A percentile compares a stretch with the other conserved stretches of the same genome.
Conservation (phyloP, 2,888 invertebrate species). For the Ornithoptera priamus region DNA sequence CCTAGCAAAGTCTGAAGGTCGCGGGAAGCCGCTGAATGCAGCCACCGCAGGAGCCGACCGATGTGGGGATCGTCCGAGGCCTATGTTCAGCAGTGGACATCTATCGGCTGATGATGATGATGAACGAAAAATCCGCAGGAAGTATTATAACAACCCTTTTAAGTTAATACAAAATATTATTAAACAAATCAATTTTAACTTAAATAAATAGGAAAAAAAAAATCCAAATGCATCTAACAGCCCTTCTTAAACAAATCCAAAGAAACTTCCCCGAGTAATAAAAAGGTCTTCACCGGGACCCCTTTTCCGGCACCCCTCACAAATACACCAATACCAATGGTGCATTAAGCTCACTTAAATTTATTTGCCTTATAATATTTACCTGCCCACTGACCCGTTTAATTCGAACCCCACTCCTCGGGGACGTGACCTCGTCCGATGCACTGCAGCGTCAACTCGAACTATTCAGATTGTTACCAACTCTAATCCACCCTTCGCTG, state of each 20-base stretch:
- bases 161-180: too few species aligned
- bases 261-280: slow-evolving; percentile 17
- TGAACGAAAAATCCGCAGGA: too few species aligned
- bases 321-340: slow-evolving; percentile 68
- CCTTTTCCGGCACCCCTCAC: slow-evolving; percentile 40
- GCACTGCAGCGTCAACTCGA: slow-evolving; percentile 68
- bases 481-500: slow-evolving; percentile 7
- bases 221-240: neutral
- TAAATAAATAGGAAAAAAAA: neutral
- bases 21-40: too few species aligned
- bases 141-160: too few species aligned
- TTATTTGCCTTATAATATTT: slow-evolving; percentile 76
- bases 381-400: slow-evolving; percentile 76
- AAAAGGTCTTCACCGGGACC: slow-evolving; percentile 29
- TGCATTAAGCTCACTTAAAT: slow-evolving; percentile 73
- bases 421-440: slow-evolving; percentile 60
- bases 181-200: slow-evolving; percentile 1
- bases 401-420: slow-evolving; percentile 54
- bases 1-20: too few species aligned
- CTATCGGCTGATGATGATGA: too few species aligned
- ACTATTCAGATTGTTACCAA: slow-evolving; percentile 37
- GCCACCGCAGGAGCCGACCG: too few species aligned
- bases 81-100: too few species aligned
- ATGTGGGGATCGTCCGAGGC: too few species aligned
- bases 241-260: slow-evolving; percentile 16